phyloP scores from a whole-genome alignment of 2,797 vertebrate genomes.

The Caiman crocodilus region DNA sequence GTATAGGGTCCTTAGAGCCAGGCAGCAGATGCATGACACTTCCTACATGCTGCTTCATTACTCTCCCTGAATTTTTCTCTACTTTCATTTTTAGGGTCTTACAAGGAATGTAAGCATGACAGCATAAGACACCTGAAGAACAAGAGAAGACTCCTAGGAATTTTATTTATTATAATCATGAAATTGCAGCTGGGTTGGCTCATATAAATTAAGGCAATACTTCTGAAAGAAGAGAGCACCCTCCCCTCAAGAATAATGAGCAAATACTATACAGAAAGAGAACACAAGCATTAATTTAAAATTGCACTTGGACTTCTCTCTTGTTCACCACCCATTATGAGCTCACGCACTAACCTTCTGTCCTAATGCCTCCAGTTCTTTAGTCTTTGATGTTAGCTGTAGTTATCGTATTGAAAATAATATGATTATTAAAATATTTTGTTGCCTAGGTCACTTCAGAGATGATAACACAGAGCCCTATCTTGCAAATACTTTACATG shows the following conservation, averaged over 20 bases:
- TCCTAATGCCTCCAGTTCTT: neutral
- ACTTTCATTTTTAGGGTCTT: neutral
- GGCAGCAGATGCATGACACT: neutral
- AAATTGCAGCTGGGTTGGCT: slow-evolving; percentile 26
- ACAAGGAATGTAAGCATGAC: neutral
- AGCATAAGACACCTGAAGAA: neutral
- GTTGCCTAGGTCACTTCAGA: neutral
- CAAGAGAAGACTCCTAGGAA: neutral
- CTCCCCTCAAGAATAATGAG: slow-evolving; percentile 57
- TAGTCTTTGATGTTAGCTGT: neutral
- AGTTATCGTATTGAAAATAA: neutral
- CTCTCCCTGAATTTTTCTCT: neutral
- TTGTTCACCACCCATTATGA: slow-evolving; percentile 2
- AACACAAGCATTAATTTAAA: slow-evolving; percentile 73
- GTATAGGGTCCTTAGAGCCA: neutral
- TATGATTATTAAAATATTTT: neutral
- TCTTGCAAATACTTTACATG: slow-evolving; percentile 1
- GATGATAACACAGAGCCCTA: neutral
- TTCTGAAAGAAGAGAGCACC: slow-evolving; percentile 52
- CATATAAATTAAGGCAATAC: slow-evolving; percentile 18
- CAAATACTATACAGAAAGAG: slow-evolving; percentile 63
- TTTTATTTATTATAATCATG: neutral
- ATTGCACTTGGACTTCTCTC: slow-evolving; percentile 40
- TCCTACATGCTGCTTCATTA: rapidly evolving
- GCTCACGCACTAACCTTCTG: neutral